phyloP scores from a whole-genome alignment of 92 coral and sea anemone species.

The Palythoa grandis region DNA sequence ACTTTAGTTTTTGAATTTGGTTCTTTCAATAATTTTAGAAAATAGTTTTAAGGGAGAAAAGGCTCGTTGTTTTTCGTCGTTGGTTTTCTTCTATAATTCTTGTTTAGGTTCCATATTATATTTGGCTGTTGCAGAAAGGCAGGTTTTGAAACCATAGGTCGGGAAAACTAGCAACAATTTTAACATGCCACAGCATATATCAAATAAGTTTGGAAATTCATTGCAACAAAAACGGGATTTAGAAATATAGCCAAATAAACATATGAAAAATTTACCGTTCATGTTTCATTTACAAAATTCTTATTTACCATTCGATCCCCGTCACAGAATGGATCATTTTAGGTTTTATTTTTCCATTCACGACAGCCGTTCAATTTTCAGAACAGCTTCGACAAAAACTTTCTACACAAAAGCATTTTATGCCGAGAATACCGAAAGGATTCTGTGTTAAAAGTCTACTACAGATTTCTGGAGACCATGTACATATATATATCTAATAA shows the following conservation, averaged over 20 bases:
- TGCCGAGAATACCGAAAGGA: not conserved
- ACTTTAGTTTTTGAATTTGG: not conserved
- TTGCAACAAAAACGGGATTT: not conserved
- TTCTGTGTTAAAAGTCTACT: constrained; percentile 16
- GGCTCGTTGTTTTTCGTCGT: too few relatives aligned
- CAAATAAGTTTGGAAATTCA: not conserved
- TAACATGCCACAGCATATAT: not conserved
- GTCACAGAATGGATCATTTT: not conserved
- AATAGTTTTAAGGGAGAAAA: not conserved
- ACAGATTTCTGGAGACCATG: constrained; percentile 23
- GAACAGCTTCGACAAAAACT: constrained; percentile 14
- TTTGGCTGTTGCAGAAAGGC: not conserved
- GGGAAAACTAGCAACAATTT: not conserved
- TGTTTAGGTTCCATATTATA: not conserved
- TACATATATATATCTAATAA: constrained; percentile 14
- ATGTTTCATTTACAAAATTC: not conserved
- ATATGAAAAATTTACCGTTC: not conserved
- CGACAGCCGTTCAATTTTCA: constrained; percentile 8
- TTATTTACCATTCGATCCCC: not conserved
- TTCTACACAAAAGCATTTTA: not conserved
- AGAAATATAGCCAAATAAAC: not conserved
- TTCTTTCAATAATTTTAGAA: not conserved
- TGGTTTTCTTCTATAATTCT: not conserved
- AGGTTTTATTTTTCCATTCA: not conserved
- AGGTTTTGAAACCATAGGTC: not conserved